phyloP scores from a whole-genome alignment of 2,888 invertebrate species.

The Dromius quadrimaculatus region DNA sequence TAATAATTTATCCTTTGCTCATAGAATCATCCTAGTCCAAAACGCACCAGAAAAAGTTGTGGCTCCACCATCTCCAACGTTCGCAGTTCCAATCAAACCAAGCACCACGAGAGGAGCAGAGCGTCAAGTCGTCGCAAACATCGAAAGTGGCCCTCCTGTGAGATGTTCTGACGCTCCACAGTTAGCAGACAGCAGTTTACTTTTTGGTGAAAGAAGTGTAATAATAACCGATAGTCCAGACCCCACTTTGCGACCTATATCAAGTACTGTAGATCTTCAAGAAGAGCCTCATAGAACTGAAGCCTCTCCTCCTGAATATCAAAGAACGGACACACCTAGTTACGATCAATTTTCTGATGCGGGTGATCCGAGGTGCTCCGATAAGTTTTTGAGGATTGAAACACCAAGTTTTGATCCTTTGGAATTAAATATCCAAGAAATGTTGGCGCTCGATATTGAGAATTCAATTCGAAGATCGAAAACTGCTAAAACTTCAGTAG shows the following conservation, averaged over 20 bases:
- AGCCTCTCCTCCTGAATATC: conserved; percentile 30
- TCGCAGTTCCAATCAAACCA: conserved; percentile 59
- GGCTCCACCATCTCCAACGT: conserved; percentile 74
- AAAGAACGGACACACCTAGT: conserved; percentile 44
- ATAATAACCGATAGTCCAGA: conserved; percentile 29
- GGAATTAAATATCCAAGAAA: conserved; percentile 65
- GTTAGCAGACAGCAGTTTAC: conserved; percentile 45
- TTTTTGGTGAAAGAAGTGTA: conserved; percentile 51
- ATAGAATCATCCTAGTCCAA: conserved; percentile 91
- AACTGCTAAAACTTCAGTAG: conserved; percentile 52
- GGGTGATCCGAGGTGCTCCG: conserved; percentile 56
- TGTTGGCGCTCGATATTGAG: conserved; percentile 69
- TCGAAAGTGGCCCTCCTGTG: conserved; percentile 66
- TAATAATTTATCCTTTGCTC: not conserved
- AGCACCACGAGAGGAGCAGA: conserved; percentile 61
- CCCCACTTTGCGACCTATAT: conserved; percentile 33
- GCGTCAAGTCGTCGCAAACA: conserved; percentile 74
- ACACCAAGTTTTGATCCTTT: conserved; percentile 66
- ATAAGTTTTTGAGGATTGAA: conserved; percentile 53
- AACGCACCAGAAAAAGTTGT: conserved; percentile 88
- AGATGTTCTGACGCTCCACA: conserved; percentile 16
- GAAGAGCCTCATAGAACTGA: conserved; percentile 1
- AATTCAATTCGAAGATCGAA: conserved; percentile 60
- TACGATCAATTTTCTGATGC: conserved; percentile 49
- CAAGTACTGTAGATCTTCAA: conserved; percentile 39